Base-by-base conservation (phyloP, 1,140 invertebrate genomes). In the Papilio polytes region DNA sequence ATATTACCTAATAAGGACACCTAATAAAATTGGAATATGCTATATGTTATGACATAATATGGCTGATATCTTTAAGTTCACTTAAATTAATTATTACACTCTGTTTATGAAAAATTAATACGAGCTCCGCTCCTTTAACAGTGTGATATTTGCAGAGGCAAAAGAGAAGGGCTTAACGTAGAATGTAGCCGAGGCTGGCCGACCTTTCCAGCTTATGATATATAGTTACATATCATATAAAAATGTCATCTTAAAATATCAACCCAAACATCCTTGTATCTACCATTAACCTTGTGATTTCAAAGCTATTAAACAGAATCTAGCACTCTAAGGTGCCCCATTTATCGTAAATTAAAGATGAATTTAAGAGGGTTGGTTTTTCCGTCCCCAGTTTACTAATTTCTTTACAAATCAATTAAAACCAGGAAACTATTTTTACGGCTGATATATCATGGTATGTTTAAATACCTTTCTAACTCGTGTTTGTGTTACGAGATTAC, bases 111-210 rank as follows among this genome's bases (percentile, higher is more conserved):
- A 70, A 46, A 44, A 41, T 1, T 7, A 44, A 73, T 20, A 73
- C 31, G 13, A 70, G 15, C 12, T 15, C 31, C n/a, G 36, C 18
- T 74, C 73, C 44, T 74, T 20, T 9, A 74, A 46, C 74, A 20
- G 41, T 48, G 74, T 76, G 74, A 76, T 76, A 76, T 76, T 76
- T 76, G 74, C 46, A 53, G 44, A 76, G 74, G 74, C 74, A 46
- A 76, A 76, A 76, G 74, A 76, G 74, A 76, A 76, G 74, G 74
- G 73, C 59, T 26, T 2, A 26, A 31, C 63, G 63, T 31, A 70
- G 22, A 66, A 66, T 66, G 22, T 15, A 70, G 26, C 63, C 63
- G 63, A 31, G 63, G 26, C 63, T 70, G 63, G 26, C 63, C 63
- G 63, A 70, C 63, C 63, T 70, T 70, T 70, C 3, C 13, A 31